Percentiles rank a stretch among this genome's conserved stretches.
phyloP scores from a whole-genome alignment of 2,113 vertebrate genomes.

The Ceyx melanurus region DNA sequence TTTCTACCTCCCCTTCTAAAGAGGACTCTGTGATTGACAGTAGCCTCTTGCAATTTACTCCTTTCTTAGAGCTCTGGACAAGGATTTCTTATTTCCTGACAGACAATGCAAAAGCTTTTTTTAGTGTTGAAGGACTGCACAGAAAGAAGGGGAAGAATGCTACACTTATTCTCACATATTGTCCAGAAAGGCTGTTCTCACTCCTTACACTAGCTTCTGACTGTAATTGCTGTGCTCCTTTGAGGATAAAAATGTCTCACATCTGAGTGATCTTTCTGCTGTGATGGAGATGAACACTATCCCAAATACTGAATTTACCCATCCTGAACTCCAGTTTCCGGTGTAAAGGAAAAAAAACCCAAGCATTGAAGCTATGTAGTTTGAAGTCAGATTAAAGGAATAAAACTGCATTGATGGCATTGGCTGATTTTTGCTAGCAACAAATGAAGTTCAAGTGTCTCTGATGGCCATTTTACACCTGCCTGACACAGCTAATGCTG shows the following conservation, averaged over 20 bases:
- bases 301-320: neutral
- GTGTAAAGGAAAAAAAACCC: neutral
- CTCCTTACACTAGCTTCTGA: neutral
- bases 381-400: constrained; percentile 19
- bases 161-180: neutral
- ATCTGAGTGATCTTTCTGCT: neutral
- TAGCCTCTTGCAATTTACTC: neutral
- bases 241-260: neutral
- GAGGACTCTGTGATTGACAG: neutral
- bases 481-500: neutral
- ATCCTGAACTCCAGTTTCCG: neutral
- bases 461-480: neutral
- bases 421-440: neutral
- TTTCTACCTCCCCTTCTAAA: neutral
- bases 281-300: neutral
- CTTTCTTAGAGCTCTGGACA: neutral
- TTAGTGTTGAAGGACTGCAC: neutral
- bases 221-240: neutral
- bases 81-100: neutral
- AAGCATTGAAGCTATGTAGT: rapidly evolving
- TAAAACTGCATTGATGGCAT: neutral
- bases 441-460: neutral
- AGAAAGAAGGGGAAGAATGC: neutral
- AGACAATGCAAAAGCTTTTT: neutral
- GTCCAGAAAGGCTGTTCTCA: neutral